Percentiles rank a stretch among this genome's conserved stretches.
Conservation (phyloP, 2,797 vertebrate genomes). For the Glossophaga mutica region DNA sequence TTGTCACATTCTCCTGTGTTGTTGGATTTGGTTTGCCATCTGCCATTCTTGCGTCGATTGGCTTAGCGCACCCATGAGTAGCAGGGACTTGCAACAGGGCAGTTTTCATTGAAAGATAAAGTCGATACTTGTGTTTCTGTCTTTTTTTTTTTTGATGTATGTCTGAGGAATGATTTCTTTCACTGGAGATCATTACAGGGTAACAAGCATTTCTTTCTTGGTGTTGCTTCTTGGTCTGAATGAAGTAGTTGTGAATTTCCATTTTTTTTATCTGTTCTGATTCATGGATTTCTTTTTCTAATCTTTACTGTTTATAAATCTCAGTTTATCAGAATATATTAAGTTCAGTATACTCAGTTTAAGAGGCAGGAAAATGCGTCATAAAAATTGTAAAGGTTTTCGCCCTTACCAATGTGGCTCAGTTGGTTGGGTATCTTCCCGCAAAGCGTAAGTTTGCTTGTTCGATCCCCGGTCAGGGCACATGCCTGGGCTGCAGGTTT, state of each 20-base stretch:
- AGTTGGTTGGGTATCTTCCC: not conserved
- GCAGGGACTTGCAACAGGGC: constrained; percentile 36
- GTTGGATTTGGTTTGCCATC: constrained; percentile 68
- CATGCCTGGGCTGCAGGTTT: not conserved
- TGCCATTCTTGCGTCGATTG: constrained; percentile 63
- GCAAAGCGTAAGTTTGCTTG: not conserved
- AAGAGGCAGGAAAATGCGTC: not conserved
- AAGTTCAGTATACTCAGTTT: not conserved
- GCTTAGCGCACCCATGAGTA: constrained; percentile 31
- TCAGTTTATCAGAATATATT: constrained; percentile 35
- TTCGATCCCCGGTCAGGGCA: not conserved
- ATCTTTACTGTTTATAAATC: constrained; percentile 2
- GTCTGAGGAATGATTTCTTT: constrained; percentile 3
- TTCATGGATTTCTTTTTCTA: not conserved
- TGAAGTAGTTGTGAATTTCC: constrained; percentile 1
- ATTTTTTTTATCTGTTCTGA: constrained; percentile 1
- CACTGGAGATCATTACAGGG: not conserved
- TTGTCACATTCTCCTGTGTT: constrained; percentile 68
- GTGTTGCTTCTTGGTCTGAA: not conserved
- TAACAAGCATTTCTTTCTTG: not conserved
- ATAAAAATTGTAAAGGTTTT: constrained; percentile 12
- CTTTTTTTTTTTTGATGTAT: not conserved
- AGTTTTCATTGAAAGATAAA: not conserved
- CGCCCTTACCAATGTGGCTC: not conserved
- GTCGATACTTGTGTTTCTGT: not conserved